These are phyloP conservation scores for Xenotilapia caudafasciata DNA, from an alignment of 2,113 vertebrate genomes.

Conservation along the genomic window DNA sequence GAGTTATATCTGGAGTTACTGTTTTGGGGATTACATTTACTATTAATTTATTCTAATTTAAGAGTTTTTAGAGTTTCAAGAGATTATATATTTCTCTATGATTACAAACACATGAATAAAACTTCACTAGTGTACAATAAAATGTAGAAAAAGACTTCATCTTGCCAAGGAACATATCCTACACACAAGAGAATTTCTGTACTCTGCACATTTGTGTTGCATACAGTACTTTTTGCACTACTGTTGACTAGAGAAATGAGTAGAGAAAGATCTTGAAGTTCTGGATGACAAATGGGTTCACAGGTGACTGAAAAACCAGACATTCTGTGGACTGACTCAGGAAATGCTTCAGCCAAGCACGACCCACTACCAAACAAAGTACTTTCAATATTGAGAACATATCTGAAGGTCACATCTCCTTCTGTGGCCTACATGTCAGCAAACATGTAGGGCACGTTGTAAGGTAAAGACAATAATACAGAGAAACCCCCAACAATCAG, in stretches of 20 bases:
- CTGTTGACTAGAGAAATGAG: not conserved
- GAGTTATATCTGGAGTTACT: not conserved
- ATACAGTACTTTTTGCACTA: not conserved
- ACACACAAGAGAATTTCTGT: not conserved
- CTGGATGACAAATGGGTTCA: not conserved
- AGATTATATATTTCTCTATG: not conserved
- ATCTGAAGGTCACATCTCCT: not conserved
- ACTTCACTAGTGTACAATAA: not conserved
- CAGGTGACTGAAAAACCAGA: not conserved
- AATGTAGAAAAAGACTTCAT: not conserved
- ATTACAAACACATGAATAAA: not conserved
- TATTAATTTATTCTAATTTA: slow-evolving; percentile 2
- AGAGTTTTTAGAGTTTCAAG: not conserved
- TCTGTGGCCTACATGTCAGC: not conserved
- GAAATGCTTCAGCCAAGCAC: not conserved
- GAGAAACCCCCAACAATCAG: not conserved
- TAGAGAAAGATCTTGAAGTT: not conserved
- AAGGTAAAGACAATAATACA: not conserved
- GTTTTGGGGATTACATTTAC: not conserved
- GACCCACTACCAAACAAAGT: not conserved
- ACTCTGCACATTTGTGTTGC: not conserved
- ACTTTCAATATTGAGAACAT: not conserved
- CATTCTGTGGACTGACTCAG: not conserved
- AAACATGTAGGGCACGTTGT: not conserved
- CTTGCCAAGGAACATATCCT: not conserved